phyloP scores from a whole-genome alignment of 2,888 invertebrate genomes.

The Acanthosepion pharaonis region DNA sequence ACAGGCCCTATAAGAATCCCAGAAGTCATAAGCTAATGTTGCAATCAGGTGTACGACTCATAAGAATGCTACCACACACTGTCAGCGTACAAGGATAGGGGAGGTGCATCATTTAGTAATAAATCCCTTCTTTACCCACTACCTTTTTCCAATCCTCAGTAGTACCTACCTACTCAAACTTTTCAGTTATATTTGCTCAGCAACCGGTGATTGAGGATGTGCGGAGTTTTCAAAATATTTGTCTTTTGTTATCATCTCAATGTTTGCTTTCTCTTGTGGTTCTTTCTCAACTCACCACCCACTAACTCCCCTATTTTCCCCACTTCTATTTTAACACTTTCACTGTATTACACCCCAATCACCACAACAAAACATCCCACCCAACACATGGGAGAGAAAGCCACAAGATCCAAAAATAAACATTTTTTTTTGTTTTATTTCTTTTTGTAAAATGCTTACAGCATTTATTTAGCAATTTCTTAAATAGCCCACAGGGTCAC shows the following conservation, averaged over 20 bases:
- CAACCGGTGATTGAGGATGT: neutral
- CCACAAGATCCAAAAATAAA: neutral
- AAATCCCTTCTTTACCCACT: neutral
- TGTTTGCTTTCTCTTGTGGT: slow-evolving; percentile 11
- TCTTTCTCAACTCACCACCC: neutral
- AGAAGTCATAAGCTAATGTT: neutral
- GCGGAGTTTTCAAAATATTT: slow-evolving; percentile 8
- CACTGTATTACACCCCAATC: no score
- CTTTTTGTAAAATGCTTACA: neutral
- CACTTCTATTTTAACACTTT: no score
- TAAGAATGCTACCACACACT: neutral
- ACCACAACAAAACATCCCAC: no score
- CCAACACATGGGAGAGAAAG: neutral
- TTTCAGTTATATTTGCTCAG: neutral
- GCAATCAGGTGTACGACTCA: neutral
- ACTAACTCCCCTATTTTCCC: neutral
- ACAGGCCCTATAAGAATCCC: neutral
- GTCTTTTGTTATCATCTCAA: neutral
- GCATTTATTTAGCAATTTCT: neutral
- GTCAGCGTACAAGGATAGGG: neutral
- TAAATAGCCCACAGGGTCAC: neutral
- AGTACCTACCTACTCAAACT: no score
- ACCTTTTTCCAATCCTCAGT: neutral
- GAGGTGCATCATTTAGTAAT: neutral
- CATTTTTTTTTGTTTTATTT: neutral